Conservation (phyloP, 1,140 invertebrate genomes). For the Drosophila tristis region DNA sequence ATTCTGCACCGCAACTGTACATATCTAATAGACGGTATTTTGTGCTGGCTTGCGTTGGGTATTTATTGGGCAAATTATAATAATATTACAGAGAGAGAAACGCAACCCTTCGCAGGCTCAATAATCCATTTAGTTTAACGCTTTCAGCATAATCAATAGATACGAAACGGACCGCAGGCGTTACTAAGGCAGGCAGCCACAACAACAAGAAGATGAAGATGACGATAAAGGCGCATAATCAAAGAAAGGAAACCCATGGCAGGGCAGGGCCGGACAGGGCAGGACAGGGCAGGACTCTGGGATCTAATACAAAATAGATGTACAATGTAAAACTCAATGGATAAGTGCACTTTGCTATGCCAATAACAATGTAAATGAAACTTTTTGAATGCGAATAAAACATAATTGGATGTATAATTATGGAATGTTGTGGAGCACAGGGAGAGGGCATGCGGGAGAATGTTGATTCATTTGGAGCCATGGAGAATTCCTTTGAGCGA, state of each 20-base stretch:
- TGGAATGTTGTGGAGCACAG: not conserved
- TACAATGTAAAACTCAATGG: not conserved
- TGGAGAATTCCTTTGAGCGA: too few species aligned
- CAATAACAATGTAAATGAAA: slow-evolving; percentile 34
- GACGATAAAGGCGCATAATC: too few species aligned
- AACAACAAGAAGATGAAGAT: not conserved
- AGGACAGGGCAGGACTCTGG: too few species aligned
- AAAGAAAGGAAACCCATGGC: not conserved
- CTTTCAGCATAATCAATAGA: slow-evolving; percentile 61
- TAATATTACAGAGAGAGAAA: not conserved
- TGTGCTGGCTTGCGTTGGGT: not conserved
- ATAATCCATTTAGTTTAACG: not conserved
- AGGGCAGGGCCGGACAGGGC: not conserved
- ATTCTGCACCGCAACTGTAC: too few species aligned
- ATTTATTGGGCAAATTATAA: too few species aligned
- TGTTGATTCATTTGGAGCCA: not conserved
- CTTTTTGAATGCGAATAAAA: slow-evolving; percentile 23
- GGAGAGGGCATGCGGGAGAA: not conserved
- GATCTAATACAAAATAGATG: not conserved
- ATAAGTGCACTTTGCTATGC: slow-evolving; percentile 21
- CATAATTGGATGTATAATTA: slow-evolving; percentile 18
- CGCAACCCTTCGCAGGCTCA: not conserved
- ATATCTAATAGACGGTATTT: not conserved
- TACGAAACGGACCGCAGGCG: slow-evolving; percentile 52
- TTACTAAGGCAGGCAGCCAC: slow-evolving; percentile 29